phyloP scores from a whole-genome alignment of 2,888 invertebrate species.

The Volucella zonaria region DNA sequence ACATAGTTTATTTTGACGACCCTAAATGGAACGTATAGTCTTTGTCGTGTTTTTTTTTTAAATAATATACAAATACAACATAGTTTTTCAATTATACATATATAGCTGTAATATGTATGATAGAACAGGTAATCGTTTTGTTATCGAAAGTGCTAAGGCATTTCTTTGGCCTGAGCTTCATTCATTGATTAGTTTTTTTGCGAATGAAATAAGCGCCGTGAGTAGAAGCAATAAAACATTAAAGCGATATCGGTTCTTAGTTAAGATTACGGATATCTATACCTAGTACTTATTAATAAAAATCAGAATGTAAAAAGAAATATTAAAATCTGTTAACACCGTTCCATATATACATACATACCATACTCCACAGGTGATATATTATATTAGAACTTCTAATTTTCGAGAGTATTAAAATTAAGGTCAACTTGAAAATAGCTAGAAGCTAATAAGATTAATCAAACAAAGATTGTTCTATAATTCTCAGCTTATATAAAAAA shows the following conservation, averaged over 20 bases:
- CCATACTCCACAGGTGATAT: no score
- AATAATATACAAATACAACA: not conserved
- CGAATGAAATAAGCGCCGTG: not conserved
- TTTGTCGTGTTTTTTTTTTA: conserved; percentile 28
- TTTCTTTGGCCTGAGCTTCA: not conserved
- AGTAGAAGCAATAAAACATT: no score
- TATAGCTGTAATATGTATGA: not conserved
- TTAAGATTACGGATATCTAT: no score
- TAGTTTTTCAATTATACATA: not conserved
- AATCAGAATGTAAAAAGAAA: no score
- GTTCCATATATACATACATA: no score
- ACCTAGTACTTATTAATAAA: no score
- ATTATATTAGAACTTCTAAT: no score
- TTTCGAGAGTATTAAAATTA: not conserved
- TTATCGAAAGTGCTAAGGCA: not conserved
- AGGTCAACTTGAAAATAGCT: not conserved
- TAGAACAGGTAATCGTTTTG: not conserved
- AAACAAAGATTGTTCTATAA: conserved; percentile 1
- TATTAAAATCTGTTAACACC: no score
- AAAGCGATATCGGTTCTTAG: no score
- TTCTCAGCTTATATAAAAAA: not conserved
- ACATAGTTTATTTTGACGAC: conserved; percentile 29
- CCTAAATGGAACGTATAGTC: conserved; percentile 25
- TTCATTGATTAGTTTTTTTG: conserved; percentile 1
- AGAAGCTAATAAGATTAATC: not conserved